phyloP scores from a whole-genome alignment of 2,113 vertebrate species.

The Amphilophus citrinellus region DNA sequence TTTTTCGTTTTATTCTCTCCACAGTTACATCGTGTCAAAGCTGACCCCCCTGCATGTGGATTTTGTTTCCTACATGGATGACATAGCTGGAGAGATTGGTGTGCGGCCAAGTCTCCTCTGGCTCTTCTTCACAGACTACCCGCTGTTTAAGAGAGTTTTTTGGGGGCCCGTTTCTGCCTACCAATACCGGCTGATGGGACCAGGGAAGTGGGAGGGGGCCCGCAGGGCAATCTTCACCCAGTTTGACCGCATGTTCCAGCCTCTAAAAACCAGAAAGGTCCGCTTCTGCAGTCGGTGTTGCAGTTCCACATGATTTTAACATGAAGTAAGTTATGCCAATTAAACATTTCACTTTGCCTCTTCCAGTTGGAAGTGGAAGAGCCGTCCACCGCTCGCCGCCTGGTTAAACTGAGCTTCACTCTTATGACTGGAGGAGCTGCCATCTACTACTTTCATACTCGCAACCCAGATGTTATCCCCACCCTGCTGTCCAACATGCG shows the following conservation, averaged over 20 bases:
- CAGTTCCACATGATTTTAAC: background rate
- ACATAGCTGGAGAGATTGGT: conserved; percentile 77
- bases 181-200: conserved; percentile 82
- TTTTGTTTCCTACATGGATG: conserved; percentile 85
- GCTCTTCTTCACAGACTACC: conserved; percentile 84
- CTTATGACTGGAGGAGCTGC: conserved; percentile 3
- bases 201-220: conserved; percentile 83
- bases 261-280: conserved; percentile 75
- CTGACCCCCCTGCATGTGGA: conserved; percentile 79
- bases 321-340: background rate
- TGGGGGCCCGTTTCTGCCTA: conserved; percentile 85
- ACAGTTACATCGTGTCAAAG: conserved; percentile 74
- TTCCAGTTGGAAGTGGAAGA: conserved; percentile 16
- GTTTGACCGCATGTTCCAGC: conserved; percentile 78
- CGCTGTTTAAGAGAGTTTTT: conserved; percentile 77
- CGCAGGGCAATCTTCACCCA: conserved; percentile 84
- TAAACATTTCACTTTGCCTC: background rate
- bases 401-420: background rate
- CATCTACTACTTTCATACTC: background rate
- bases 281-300: background rate
- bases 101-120: conserved; percentile 74
- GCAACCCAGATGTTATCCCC: conserved; percentile 4
- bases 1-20: background rate
- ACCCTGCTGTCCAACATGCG: background rate
- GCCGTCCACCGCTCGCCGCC: background rate